Conservation (phyloP, 2,888 invertebrate species). For the Euspilapteryx auroguttella region DNA sequence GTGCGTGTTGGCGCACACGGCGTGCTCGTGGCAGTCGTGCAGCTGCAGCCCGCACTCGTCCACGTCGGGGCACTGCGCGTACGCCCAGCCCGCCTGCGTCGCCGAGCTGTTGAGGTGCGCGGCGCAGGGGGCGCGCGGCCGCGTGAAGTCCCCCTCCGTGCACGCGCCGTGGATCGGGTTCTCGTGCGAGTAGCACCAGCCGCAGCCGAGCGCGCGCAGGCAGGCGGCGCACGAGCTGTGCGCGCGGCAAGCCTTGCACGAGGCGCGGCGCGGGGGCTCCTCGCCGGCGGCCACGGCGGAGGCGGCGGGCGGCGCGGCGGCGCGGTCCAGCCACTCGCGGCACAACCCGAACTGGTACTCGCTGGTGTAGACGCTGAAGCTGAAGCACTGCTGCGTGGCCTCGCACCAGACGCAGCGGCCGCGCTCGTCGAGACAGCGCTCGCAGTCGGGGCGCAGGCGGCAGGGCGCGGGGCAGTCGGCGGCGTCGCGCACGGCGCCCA, state of each 20-base stretch:
- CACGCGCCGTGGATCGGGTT: constrained; percentile 89
- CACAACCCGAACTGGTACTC: constrained; percentile 93
- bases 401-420: constrained; percentile 96
- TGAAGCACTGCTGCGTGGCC: constrained; percentile 88
- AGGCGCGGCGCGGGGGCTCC: constrained; percentile 48
- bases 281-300: no score
- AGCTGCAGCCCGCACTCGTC: constrained; percentile 89
- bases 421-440: constrained; percentile 80
- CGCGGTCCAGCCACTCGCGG: constrained; percentile 89
- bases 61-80: constrained; percentile 89
- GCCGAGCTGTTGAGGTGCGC: constrained; percentile 65
- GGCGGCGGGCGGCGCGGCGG: constrained; percentile 46
- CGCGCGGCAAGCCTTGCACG: constrained; percentile 80
- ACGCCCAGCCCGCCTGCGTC: constrained; percentile 82
- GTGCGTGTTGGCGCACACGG: constrained; percentile 89
- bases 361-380: constrained; percentile 93
- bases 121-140: constrained; percentile 73
- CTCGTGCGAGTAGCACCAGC: constrained; percentile 89
- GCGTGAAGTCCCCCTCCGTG: constrained; percentile 84
- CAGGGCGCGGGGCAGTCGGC: constrained; percentile 81
- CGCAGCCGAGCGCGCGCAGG: constrained; percentile 83
- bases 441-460: constrained; percentile 74
- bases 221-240: constrained; percentile 79
- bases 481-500: constrained; percentile 65
- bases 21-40: constrained; percentile 88